Evolutionary conservation across 2,888 invertebrate species (phyloP), one percentile per base, ranked within the genome.

Genomic region (Aproaerema taeniolella): DNA sequence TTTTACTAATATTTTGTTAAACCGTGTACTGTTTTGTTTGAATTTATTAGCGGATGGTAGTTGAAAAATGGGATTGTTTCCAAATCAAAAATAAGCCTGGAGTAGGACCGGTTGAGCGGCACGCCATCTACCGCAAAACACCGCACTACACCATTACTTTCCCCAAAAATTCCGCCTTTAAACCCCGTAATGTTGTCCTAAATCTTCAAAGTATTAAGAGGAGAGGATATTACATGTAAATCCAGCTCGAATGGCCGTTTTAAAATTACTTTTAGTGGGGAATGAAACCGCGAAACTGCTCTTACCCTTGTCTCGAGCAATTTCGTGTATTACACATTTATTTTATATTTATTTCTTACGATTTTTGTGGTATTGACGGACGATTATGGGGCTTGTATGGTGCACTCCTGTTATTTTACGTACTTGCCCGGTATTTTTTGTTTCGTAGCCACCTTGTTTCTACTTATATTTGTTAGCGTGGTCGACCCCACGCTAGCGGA

Each of bases 241-340:
- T 58, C 44, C 45, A 35, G 16, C 34, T 31, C 38, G 37, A 46
- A 50, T 49, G 39, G 45, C 45, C 49, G 42, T 47, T 49, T 50
- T 46, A 45, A 54, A 50, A 53, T 53, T 50, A 51, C 53, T 50
- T 53, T 58, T 43, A 56, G 47, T 45, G 48, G 43, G 34, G 41
- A 36, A 45, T 39, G 31, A 49, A 54, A 56, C 55, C 50, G 38
- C 57, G 33, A 42, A 45, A 45, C 39, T 39, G 45, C 45, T 36
- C 33, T 42, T 42, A 39, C 45, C 32, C 39, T 45, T 47, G 45
- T 45, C 42, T 39, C 33, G 37, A 20, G 43, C 41, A 45, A 45
- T 45, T 47, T 45, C 13, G 39, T 37, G 43, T 39, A 43, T 39
- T 40, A 36, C 39, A n/a, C n/a, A 36, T 39, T 39, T 33, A 37